A percentile compares a stretch with the other conserved stretches of the same genome.
These are phyloP conservation scores for Anabacerthia variegaticeps DNA, from an alignment of 2,797 vertebrate species.

Conservation along the genomic window DNA sequence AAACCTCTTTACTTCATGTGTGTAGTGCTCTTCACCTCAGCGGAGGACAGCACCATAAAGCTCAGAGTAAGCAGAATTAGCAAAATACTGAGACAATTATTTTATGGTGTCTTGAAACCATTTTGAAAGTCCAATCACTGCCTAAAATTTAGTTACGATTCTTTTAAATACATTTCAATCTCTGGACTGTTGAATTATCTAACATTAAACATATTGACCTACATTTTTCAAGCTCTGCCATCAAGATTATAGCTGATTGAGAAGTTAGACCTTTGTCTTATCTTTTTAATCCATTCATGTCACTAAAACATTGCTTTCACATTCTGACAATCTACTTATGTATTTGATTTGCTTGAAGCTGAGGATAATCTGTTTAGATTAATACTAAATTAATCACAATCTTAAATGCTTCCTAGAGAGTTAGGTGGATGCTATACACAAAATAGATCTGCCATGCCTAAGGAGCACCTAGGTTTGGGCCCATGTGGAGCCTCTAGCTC, in stretches of 20 bases:
- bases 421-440: neutral
- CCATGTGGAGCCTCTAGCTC: neutral
- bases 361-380: slow-evolving; percentile 58
- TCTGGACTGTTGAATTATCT: neutral
- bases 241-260: slow-evolving; percentile 39
- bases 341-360: slow-evolving; percentile 49
- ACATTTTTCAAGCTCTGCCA: slow-evolving; percentile 1
- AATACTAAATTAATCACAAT: slow-evolving; percentile 15
- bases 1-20: neutral
- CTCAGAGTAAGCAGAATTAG: neutral
- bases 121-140: neutral
- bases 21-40: neutral
- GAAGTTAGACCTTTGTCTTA: slow-evolving; percentile 44
- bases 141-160: neutral
- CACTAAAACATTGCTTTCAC: slow-evolving; percentile 28
- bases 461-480: neutral
- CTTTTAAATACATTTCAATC: neutral
- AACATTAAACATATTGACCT: slow-evolving; percentile 23
- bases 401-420: neutral
- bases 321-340: slow-evolving; percentile 64
- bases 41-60: neutral
- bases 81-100: neutral
- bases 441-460: neutral
- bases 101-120: neutral
- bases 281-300: slow-evolving; percentile 65